Percentiles rank a stretch among this genome's conserved stretches.
Conservation (phyloP, 2,113 vertebrate genomes). For the Melierax canorus region DNA sequence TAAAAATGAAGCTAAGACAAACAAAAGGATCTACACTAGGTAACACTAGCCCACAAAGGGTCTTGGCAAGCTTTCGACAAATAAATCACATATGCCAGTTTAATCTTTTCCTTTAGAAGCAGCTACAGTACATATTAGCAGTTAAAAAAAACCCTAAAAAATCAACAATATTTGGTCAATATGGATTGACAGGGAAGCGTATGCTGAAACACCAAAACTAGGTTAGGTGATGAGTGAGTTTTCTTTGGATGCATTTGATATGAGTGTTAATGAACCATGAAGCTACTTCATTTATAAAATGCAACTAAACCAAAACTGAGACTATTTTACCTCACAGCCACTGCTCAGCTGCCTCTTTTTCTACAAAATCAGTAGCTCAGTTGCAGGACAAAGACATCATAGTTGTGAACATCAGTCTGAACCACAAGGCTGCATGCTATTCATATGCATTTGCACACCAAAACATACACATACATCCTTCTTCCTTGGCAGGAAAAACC, state of each 20-base stretch:
- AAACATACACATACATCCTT: neutral
- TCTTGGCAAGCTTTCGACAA: neutral
- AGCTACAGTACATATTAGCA: neutral
- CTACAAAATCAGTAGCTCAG: neutral
- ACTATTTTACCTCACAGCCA: neutral
- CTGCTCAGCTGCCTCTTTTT: neutral
- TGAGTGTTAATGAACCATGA: neutral
- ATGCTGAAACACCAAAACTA: neutral
- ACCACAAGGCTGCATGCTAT: neutral
- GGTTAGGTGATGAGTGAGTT: neutral
- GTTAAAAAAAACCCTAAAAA: neutral
- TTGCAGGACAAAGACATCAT: neutral
- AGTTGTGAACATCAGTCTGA: neutral
- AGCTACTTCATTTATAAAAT: neutral
- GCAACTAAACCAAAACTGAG: neutral
- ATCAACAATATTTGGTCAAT: neutral
- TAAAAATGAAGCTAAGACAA: conserved; percentile 2
- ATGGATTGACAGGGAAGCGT: neutral
- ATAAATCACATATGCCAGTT: neutral
- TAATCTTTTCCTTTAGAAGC: neutral
- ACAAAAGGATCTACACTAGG: neutral
- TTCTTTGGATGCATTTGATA: neutral
- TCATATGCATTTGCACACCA: neutral
- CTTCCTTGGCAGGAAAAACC: neutral
- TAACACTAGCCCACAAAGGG: neutral